phyloP scores from a whole-genome alignment of 1,140 invertebrate species.

The Nebria ingens region DNA sequence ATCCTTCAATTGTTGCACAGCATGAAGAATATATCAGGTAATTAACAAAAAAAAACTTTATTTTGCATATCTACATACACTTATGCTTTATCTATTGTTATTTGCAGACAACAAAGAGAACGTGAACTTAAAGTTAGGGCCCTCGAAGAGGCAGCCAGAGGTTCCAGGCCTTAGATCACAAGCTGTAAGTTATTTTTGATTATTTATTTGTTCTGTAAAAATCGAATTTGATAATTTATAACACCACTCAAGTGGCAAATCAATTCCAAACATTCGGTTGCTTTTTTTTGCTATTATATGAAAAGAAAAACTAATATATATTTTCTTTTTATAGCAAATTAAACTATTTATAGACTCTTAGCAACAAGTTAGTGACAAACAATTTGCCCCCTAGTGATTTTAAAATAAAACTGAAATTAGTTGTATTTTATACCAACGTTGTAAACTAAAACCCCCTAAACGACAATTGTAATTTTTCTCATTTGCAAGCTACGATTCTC shows the following conservation, averaged over 20 bases:
- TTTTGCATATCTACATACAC: neutral
- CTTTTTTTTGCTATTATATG: too few relatives aligned
- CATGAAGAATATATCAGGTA: constrained; percentile 76
- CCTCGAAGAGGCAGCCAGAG: constrained; percentile 72
- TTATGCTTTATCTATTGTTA: too few relatives aligned
- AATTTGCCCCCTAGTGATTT: too few relatives aligned
- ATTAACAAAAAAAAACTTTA: constrained; percentile 21
- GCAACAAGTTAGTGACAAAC: neutral
- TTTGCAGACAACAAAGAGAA: constrained; percentile 67
- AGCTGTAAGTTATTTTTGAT: constrained; percentile 1
- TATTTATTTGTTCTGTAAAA: too few relatives aligned
- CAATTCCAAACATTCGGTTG: too few relatives aligned
- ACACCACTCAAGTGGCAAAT: too few relatives aligned
- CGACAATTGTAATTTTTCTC: too few relatives aligned
- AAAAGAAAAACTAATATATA: neutral
- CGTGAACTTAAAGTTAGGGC: constrained; percentile 74
- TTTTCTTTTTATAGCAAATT: neutral
- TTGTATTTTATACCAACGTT: neutral
- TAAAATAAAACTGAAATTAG: neutral
- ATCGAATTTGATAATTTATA: too few relatives aligned
- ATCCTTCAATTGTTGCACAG: constrained; percentile 53
- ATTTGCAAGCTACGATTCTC: too few relatives aligned
- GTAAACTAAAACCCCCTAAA: too few relatives aligned
- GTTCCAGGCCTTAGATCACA: constrained; percentile 47
- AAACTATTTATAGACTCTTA: neutral